Percentiles rank a stretch among this genome's conserved stretches.
Conservation (phyloP, 2,113 vertebrate genomes). For the Sorex fumeus region DNA sequence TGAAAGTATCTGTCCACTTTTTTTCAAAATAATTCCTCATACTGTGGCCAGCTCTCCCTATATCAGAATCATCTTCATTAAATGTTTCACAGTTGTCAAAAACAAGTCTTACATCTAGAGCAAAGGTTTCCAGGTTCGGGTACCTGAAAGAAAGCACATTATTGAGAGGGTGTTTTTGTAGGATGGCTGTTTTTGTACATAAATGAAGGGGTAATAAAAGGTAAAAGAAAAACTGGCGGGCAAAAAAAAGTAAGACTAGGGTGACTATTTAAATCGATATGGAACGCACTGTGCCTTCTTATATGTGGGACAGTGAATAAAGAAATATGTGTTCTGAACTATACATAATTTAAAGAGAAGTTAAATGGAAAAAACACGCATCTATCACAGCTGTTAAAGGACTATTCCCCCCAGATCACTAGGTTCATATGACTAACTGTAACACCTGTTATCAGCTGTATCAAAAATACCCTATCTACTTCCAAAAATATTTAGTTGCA, state of each 20-base stretch:
- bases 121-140: conserved; percentile 97
- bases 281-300: neutral
- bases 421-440: neutral
- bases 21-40: conserved; percentile 99
- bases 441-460: neutral
- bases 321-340: neutral
- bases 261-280: neutral
- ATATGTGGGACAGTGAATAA: neutral
- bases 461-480: neutral
- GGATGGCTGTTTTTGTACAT: neutral
- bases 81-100: conserved; percentile 99
- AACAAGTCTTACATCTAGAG: conserved; percentile 98
- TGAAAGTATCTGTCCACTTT: conserved; percentile 98
- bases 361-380: conserved; percentile 34
- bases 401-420: neutral
- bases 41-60: conserved; percentile 98
- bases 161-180: conserved; percentile 56
- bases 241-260: neutral
- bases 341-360: conserved; percentile 31
- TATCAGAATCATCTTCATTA: conserved; percentile 99
- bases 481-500: neutral
- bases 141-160: conserved; percentile 91
- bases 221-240: conserved; percentile 38
- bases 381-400: neutral
- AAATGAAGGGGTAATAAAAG: conserved; percentile 49